These are phyloP conservation scores for Ips nitidus DNA, from an alignment of 1,140 invertebrate species.

Conservation along the genomic window DNA sequence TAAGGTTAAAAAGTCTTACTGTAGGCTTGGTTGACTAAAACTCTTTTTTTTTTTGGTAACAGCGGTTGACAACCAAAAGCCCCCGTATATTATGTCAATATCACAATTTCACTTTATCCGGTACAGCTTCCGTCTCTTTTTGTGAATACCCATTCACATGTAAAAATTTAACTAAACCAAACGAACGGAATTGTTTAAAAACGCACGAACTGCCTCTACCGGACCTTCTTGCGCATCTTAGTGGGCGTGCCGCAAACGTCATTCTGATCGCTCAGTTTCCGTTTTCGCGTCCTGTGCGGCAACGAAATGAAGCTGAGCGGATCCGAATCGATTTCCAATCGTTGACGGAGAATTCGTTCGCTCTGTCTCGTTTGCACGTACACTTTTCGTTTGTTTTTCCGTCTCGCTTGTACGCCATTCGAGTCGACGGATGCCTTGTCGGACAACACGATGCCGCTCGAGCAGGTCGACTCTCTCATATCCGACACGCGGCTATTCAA, in stretches of 20 bases:
- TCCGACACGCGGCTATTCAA: conserved; percentile 16
- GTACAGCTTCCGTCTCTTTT: not conserved
- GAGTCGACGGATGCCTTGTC: conserved; percentile 43
- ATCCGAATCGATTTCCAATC: conserved; percentile 47
- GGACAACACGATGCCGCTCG: conserved; percentile 47
- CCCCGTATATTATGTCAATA: not conserved
- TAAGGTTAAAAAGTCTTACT: not conserved
- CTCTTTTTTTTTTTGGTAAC: not conserved
- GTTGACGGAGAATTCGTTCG: conserved; percentile 47
- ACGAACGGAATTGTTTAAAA: not conserved
- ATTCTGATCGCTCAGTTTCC: conserved; percentile 37
- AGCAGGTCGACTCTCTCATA: conserved; percentile 43
- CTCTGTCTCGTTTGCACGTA: conserved; percentile 48
- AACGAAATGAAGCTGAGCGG: conserved; percentile 41
- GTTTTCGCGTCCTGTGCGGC: conserved; percentile 42
- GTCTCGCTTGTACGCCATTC: conserved; percentile 15
- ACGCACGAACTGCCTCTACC: conserved; percentile 5
- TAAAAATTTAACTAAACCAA: conserved; percentile 2
- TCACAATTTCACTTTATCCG: not conserved
- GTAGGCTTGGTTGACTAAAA: not conserved
- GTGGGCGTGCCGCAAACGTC: conserved; percentile 34
- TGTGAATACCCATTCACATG: not conserved
- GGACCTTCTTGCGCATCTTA: conserved; percentile 43
- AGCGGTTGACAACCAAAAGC: not conserved
- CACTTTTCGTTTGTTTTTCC: conserved; percentile 40